A percentile compares a stretch with the other conserved stretches of the same genome.
Conservation (phyloP, 1,140 invertebrate species). For the Tetramorium simillimum region DNA sequence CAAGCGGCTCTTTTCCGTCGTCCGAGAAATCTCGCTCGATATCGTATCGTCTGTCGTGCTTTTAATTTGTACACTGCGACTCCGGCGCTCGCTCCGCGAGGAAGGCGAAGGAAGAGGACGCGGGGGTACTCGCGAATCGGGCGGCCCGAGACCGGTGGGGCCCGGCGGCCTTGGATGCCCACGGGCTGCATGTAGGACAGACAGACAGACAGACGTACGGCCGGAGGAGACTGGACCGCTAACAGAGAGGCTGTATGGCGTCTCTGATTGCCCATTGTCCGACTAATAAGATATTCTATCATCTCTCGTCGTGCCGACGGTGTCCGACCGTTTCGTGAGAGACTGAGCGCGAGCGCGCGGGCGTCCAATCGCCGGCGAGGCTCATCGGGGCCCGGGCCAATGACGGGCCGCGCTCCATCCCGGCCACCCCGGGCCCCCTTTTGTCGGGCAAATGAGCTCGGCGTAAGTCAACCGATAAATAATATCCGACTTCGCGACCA, state of each 20-base stretch:
- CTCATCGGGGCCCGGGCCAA: slow-evolving; percentile 74
- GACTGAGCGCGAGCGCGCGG: slow-evolving; percentile 43
- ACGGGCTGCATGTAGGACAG: slow-evolving; percentile 66
- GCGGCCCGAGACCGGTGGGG: slow-evolving; percentile 21
- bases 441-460: slow-evolving; percentile 77
- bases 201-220: slow-evolving; percentile 59
- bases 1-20: neutral
- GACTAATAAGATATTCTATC: slow-evolving; percentile 84
- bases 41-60: neutral
- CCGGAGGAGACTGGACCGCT: slow-evolving; percentile 74
- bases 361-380: slow-evolving; percentile 73
- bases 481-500: slow-evolving; percentile 76
- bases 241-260: slow-evolving; percentile 80
- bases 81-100: neutral
- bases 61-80: slow-evolving; percentile 10
- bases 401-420: slow-evolving; percentile 46
- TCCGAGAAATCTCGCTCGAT: neutral
- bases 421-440: slow-evolving; percentile 56
- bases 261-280: slow-evolving; percentile 84
- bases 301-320: slow-evolving; percentile 75
- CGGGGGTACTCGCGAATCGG: slow-evolving; percentile 23
- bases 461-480: slow-evolving; percentile 82
- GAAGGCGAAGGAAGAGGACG: slow-evolving; percentile 15
- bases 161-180: slow-evolving; percentile 69
- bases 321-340: slow-evolving; percentile 67